phyloP scores from a whole-genome alignment of 2,797 vertebrate genomes.

The Sardinella longiceps region DNA sequence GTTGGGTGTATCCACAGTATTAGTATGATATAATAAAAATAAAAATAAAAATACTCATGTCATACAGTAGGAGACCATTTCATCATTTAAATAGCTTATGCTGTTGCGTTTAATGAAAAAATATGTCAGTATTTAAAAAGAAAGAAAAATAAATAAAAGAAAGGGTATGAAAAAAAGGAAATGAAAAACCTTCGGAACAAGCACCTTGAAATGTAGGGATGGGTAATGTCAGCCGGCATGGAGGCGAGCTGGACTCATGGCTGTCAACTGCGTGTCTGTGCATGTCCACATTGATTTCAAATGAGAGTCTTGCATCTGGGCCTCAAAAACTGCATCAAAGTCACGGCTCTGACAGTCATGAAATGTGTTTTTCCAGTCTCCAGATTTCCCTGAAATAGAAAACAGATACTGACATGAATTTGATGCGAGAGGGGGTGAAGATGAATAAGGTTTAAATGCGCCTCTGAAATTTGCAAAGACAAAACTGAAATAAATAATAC shows the following conservation, averaged over 20 bases:
- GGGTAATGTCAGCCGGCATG: background rate
- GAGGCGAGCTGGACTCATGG: background rate
- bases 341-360: constrained; percentile 68
- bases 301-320: constrained; percentile 67
- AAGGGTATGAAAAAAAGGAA: no score
- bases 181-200: background rate
- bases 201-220: background rate
- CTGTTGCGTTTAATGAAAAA: no score
- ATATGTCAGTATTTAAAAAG: background rate
- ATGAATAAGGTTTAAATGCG: constrained; percentile 12
- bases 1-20: background rate
- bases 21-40: no score
- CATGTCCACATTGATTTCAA: constrained; percentile 67
- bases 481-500: no score
- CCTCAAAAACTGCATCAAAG: constrained; percentile 71
- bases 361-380: constrained; percentile 82
- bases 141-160: no score
- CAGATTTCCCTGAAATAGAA: constrained; percentile 70
- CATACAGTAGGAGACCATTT: background rate
- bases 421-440: background rate
- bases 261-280: background rate
- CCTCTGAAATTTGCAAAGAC: background rate
- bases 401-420: background rate
- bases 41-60: no score
- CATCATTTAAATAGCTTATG: background rate